A percentile compares a stretch with the other conserved stretches of the same genome.
Evolutionary conservation across 2,888 invertebrate species (phyloP).

Genomic region (Hirtodrosophila confusa): DNA sequence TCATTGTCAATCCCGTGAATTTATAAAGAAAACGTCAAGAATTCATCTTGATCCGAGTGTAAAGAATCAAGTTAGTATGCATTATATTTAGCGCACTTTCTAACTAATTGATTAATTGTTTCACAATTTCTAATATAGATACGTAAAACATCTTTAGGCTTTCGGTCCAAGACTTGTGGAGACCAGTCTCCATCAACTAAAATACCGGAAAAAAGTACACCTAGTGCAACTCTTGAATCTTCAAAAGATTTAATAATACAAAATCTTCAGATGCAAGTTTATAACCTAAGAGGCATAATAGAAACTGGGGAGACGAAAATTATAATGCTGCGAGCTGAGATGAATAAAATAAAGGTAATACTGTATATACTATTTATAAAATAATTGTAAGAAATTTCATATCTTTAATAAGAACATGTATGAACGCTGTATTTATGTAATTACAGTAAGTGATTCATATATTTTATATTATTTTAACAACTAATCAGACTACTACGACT

Average conservation of each 20-base stretch:
- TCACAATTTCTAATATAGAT: slow-evolving; percentile 25
- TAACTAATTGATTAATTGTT: neutral
- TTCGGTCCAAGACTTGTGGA: slow-evolving; percentile 21
- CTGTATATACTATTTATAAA: no score
- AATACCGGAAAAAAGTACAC: neutral
- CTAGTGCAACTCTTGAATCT: neutral
- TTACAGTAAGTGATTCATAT: no score
- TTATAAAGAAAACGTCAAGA: slow-evolving; percentile 44
- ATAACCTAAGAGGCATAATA: slow-evolving; percentile 27
- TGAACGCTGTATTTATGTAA: no score
- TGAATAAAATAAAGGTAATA: slow-evolving; percentile 49
- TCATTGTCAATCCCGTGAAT: slow-evolving; percentile 23
- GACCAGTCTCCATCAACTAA: slow-evolving; percentile 5
- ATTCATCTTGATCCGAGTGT: slow-evolving; percentile 40
- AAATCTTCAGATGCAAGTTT: slow-evolving; percentile 32
- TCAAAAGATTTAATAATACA: slow-evolving; percentile 16
- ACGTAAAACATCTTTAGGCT: slow-evolving; percentile 42
- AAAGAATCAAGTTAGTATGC: slow-evolving; percentile 31
- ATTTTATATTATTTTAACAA: no score
- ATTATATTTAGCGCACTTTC: neutral
- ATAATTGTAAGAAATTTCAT: no score
- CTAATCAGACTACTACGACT: no score
- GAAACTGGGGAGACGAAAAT: slow-evolving; percentile 47
- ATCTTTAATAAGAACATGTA: no score
- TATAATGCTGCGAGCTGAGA: slow-evolving; percentile 49